Base-by-base conservation (phyloP, 2,888 invertebrate species). In the Coelinius sp. region DNA sequence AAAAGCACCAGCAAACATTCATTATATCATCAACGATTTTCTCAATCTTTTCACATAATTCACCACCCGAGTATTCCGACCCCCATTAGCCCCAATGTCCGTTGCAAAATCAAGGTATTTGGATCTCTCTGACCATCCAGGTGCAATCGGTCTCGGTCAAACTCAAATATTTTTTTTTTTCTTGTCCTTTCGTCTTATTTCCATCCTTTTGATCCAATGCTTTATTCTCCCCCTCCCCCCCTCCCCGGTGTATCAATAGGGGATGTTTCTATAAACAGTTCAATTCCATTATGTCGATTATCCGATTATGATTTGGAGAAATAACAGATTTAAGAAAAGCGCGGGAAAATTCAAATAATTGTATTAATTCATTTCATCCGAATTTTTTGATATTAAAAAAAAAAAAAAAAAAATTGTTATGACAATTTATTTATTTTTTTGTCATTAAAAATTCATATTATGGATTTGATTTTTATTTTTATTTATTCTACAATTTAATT, bases 381-480 rank as follows among this genome's bases (percentile, higher is more conserved):
- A n/a, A n/a, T n/a, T n/a, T n/a, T n/a, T n/a, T n/a, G 31, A 31
- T 31, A 6, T 4, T 6, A 31, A 31, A 31, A 31, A 31, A 31
- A 31, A 31, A 31, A 31, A 49, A 49, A 49, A 49, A 49, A 49
- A 49, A 20, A 49, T 7, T 49, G 22, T 22, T 5, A 20, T 49
- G 17, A 49, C 10, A 17, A 7, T 46, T 17, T 14, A 46, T 17
- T 46, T n/a, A 46, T 22, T 22, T 1, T 22, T n/a, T n/a, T n/a
- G n/a, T n/a, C n/a, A n/a, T 56, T 44, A 64, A 27, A 38, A 38
- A 68, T 49, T 64, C 53, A 68, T 63, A 52, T 62, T 52, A 38
- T n/a, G n/a, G n/a, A 66, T 71, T 69, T 12, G 12, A 7, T 31
- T 41, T 41, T 1, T 38, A 10, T 17, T 56, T 59, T 35, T 20